Base-by-base conservation (phyloP, 2,888 invertebrate species). In the Empis stercorea region DNA sequence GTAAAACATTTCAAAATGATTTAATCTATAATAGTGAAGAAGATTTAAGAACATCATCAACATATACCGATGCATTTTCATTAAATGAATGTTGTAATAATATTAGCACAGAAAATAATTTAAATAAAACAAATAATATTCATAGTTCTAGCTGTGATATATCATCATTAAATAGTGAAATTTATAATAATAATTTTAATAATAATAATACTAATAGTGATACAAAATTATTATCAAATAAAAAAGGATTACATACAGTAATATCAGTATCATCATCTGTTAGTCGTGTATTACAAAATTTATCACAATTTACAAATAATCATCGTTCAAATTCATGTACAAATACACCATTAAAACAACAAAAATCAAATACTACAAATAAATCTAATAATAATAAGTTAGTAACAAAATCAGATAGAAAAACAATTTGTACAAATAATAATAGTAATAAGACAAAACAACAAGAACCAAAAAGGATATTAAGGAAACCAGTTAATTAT, bases 401-500 rank as follows among this genome's bases (percentile, higher is more conserved):
- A 14, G 46, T 48, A 2, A 54, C 54, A 47, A 59, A 59, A 13
- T 52, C 56, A 10, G 27, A 23, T 20, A 20, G 20, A 30, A 20
- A 16, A 16, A n/a, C n/a, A n/a, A n/a, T n/a, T n/a, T n/a, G n/a
- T n/a, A n/a, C n/a, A n/a, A 40, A 10, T 13, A 14, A 17, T 13
- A 14, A 30, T 20, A 4, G 23, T 27, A 7, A 27, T 27, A 51
- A 49, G 15, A 32, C 44, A 14, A 52, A 52, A 42, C 49, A 51
- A 36, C 11, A 27, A 43, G 51, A 51, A 47, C 84, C 82, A 15
- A 83, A 84, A 63, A 76, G 82, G 57, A 87, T 88, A 48, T 72
- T 87, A 20, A 74, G 88, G 34, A 76, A 84, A 43, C 87, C 87
- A 3, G 80, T 86, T 1, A 76, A 81, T 0, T 87, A 87, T 64